phyloP scores from a whole-genome alignment of 2,113 vertebrate species.

The Patagioenas fasciata region DNA sequence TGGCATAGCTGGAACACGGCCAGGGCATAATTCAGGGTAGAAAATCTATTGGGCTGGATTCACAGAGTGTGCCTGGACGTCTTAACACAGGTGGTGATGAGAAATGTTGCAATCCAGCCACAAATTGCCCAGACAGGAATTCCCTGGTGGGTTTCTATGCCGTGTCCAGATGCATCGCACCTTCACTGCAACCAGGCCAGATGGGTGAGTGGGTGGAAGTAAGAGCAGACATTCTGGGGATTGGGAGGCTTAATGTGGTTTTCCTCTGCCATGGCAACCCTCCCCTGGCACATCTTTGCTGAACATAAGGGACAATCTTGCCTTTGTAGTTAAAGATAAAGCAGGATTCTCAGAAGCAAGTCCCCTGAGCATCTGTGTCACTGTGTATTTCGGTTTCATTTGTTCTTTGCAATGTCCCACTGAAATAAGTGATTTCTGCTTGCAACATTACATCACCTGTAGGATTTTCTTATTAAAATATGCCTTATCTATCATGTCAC shows the following conservation, averaged over 20 bases:
- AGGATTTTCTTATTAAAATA: not conserved
- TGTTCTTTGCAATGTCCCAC: not conserved
- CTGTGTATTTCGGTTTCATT: not conserved
- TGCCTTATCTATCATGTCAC: not conserved
- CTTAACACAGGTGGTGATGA: not conserved
- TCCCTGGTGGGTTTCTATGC: not conserved
- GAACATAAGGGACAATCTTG: not conserved
- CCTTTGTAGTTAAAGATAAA: not conserved
- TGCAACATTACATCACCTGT: not conserved
- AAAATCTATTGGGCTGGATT: not conserved
- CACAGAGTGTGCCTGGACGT: rapidly evolving
- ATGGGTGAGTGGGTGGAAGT: not conserved
- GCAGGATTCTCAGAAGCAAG: not conserved
- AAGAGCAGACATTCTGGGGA: not conserved
- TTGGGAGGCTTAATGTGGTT: not conserved
- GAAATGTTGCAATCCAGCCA: not conserved
- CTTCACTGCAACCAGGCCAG: not conserved
- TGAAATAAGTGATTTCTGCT: not conserved
- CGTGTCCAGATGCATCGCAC: rapidly evolving
- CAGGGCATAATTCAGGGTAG: not conserved
- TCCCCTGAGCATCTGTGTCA: not conserved
- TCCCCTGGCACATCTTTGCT: not conserved
- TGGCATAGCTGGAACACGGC: not conserved
- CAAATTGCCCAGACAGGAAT: not conserved
- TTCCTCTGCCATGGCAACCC: not conserved